These are phyloP conservation scores for Thelaira solivaga DNA, from an alignment of 2,888 invertebrate species.

Conservation along the genomic window DNA sequence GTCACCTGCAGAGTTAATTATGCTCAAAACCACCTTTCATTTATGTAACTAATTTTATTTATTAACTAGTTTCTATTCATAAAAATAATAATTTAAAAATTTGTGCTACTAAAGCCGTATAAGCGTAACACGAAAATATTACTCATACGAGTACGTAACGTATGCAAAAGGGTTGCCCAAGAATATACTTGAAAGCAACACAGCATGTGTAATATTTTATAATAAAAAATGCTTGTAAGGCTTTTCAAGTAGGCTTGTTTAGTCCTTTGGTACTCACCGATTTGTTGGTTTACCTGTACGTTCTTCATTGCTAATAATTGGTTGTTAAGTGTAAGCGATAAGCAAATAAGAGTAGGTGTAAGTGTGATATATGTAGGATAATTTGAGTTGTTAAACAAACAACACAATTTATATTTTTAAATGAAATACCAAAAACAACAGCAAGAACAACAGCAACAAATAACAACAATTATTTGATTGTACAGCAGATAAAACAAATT, in stretches of 20 bases:
- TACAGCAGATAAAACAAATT: conserved; percentile 48
- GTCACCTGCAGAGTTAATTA: too few species aligned
- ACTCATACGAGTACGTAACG: too few species aligned
- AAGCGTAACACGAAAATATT: too few species aligned
- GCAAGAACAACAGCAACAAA: not conserved
- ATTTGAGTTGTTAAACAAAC: not conserved
- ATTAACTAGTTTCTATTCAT: not conserved
- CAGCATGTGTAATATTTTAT: too few species aligned
- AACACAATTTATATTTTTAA: not conserved
- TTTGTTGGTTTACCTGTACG: not conserved
- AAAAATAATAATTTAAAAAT: not conserved
- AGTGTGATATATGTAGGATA: not conserved
- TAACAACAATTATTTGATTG: conserved; percentile 44
- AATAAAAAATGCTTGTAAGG: too few species aligned
- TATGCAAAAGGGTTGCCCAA: too few species aligned
- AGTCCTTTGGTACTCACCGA: too few species aligned
- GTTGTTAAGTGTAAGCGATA: too few species aligned
- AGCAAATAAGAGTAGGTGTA: not conserved
- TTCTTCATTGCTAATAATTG: too few species aligned
- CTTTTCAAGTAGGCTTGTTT: too few species aligned
- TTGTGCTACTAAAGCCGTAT: conserved; percentile 18
- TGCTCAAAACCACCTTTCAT: too few species aligned
- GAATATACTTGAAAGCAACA: too few species aligned
- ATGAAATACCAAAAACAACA: not conserved
- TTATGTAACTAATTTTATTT: not conserved